A percentile compares a stretch with the other conserved stretches of the same genome.
Conservation (phyloP, 2,113 vertebrate genomes). For the Ciconia maguari region DNA sequence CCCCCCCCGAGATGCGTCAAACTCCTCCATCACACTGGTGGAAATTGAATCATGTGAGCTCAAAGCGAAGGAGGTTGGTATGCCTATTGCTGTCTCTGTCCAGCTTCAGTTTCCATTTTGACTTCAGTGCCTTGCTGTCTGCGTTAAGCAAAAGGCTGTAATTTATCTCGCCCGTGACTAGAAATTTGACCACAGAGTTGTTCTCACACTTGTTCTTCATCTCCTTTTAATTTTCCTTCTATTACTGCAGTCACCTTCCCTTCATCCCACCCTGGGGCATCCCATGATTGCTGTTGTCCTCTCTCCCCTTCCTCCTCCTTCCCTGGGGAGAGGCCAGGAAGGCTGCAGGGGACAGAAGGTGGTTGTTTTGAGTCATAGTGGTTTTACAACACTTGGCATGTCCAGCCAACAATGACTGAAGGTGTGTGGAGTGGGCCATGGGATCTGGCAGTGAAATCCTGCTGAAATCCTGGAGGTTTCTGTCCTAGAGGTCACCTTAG, state of each 20-base stretch:
- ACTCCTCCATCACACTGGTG: not conserved
- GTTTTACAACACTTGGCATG: not conserved
- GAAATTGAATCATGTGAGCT: not conserved
- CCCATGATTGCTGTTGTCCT: not conserved
- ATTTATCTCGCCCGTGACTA: not conserved
- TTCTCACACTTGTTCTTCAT: not conserved
- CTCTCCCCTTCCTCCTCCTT: not conserved
- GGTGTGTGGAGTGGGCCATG: not conserved
- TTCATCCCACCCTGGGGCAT: not conserved
- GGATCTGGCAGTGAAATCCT: not conserved
- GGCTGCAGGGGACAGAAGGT: not conserved
- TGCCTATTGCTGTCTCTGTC: not conserved
- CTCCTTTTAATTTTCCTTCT: not conserved
- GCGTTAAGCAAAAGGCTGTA: not conserved
- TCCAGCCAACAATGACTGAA: not conserved
- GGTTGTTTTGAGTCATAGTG: not conserved
- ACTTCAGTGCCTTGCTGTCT: not conserved
- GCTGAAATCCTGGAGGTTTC: not conserved
- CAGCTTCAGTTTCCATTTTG: not conserved
- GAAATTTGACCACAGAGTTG: not conserved
- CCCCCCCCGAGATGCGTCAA: not conserved
- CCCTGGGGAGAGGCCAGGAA: not conserved
- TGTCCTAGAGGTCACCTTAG: not conserved
- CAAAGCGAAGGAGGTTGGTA: not conserved
- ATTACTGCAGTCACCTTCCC: not conserved